A percentile compares a stretch with the other conserved stretches of the same genome.
These are phyloP conservation scores for Hypena proboscidalis DNA, from an alignment of 2,888 invertebrate species.

Conservation along the genomic window DNA sequence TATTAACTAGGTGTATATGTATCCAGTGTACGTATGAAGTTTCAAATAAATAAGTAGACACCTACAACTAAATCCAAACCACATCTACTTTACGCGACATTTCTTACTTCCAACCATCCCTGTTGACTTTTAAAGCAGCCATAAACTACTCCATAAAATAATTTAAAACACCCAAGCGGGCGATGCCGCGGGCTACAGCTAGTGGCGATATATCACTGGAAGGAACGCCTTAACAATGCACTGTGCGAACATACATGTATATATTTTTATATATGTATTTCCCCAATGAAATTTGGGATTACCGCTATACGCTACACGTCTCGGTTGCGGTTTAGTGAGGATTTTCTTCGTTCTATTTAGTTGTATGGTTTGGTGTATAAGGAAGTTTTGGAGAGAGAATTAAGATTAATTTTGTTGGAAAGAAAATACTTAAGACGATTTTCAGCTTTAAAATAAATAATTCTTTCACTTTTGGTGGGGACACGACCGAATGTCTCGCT, in stretches of 20 bases:
- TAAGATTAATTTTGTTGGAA: too few species aligned
- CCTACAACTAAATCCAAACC: slow-evolving; percentile 24
- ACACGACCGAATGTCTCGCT: too few species aligned
- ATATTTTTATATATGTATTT: slow-evolving; percentile 34
- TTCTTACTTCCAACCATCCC: slow-evolving; percentile 35
- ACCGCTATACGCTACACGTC: slow-evolving; percentile 3
- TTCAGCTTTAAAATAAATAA: too few species aligned
- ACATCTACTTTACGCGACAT: slow-evolving; percentile 37
- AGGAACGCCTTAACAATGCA: slow-evolving; percentile 46
- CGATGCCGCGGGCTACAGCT: slow-evolving; percentile 45
- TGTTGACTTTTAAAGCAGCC: slow-evolving; percentile 43
- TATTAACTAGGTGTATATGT: too few species aligned
- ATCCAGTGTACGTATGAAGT: too few species aligned
- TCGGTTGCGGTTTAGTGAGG: background rate
- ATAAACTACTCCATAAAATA: slow-evolving; percentile 52
- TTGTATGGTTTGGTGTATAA: background rate
- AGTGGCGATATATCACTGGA: slow-evolving; percentile 50
- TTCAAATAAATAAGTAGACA: too few species aligned
- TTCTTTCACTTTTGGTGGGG: too few species aligned
- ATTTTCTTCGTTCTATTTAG: background rate
- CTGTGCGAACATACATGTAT: slow-evolving; percentile 23
- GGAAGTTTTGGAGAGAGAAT: too few species aligned
- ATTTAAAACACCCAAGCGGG: slow-evolving; percentile 50
- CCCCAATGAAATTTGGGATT: slow-evolving; percentile 32
- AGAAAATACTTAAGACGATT: too few species aligned